Evolutionary conservation across 2,888 invertebrate species (phyloP), one percentile per base, ranked within the genome.

Genomic region (Nymphalis c-album): DNA sequence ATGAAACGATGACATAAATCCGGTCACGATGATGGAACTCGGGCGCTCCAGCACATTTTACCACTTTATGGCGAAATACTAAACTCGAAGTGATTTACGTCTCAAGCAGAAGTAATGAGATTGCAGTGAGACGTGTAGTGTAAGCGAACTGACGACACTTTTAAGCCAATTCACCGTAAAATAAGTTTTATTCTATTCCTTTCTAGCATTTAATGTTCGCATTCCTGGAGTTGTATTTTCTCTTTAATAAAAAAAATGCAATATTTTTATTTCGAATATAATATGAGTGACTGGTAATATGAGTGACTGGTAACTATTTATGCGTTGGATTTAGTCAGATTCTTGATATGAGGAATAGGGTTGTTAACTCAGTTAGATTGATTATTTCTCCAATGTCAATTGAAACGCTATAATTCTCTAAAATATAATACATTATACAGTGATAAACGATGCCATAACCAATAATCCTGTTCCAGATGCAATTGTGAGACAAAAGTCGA

Each of bases 11-110:
- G 46, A 40, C 31, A 46, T 64, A 64, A 68, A 64, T 61, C 58
- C 58, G 31, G 45, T 53, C 16, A 58, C 35, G 51, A 59, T 68
- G 61, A 68, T 57, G 61, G 58, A 61, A 62, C 16, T 20, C 50
- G 22, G 58, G 46, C 40, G 46, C 45, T 57, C 61, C 45, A 67
- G n/a, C 58, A 62, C 63, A 51, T 51, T 68, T 64, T 58, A 61
- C 60, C 67, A 61, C 53, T 40, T 66, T 63, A 64, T 64, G 61
- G 58, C 55, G 66, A 69, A 67, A 67, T 69, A 69, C 68, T 67
- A 64, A 71, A 64, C 63, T 63, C 20, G 59, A 68, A 68, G 66
- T 66, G 70, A 70, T 72, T 72, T 72, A 66, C 62, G 68, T 72
- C 62, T 59, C 45, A 62, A 64, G 61, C 61, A 62, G 66, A 70